A percentile compares a stretch with the other conserved stretches of the same genome.
Evolutionary conservation across 2,888 invertebrate genomes (phyloP).

Genomic region (Pherbina coryleti): DNA sequence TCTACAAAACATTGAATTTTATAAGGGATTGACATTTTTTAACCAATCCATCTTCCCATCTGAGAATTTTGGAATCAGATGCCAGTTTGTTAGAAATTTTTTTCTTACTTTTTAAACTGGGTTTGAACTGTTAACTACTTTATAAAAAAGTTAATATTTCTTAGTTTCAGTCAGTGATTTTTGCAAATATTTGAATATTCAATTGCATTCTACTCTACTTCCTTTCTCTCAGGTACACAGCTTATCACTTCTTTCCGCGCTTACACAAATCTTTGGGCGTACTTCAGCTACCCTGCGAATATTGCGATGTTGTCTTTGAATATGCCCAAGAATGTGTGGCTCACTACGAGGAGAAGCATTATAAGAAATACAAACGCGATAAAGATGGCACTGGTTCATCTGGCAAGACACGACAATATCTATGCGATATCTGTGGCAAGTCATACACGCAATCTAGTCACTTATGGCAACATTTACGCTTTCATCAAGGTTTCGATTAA

Average conservation of each 20-base stretch:
- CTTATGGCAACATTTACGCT: constrained; percentile 76
- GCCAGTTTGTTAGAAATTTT: too few relatives aligned
- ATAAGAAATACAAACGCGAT: constrained; percentile 70
- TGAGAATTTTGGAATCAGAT: too few relatives aligned
- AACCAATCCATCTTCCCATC: too few relatives aligned
- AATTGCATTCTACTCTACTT: neutral
- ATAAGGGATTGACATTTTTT: too few relatives aligned
- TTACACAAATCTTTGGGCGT: constrained; percentile 51
- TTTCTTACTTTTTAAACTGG: too few relatives aligned
- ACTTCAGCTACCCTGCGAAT: constrained; percentile 64
- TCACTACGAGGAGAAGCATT: constrained; percentile 74
- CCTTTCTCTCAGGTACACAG: constrained; percentile 56
- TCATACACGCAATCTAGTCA: constrained; percentile 76
- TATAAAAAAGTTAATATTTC: too few relatives aligned
- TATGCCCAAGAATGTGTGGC: constrained; percentile 65
- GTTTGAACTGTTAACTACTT: too few relatives aligned
- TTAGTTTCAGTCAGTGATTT: neutral
- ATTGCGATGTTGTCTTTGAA: constrained; percentile 62
- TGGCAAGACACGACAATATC: constrained; percentile 69
- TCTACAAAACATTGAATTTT: too few relatives aligned
- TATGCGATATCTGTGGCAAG: constrained; percentile 76
- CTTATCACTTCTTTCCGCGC: constrained; percentile 67
- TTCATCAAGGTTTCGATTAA: constrained; percentile 73
- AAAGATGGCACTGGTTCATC: constrained; percentile 56
- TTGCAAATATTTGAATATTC: neutral